Percentiles rank a stretch among this genome's conserved stretches.
Evolutionary conservation across 2,888 invertebrate genomes (phyloP).

Genomic region (Drosophila atroscutellata): DNA sequence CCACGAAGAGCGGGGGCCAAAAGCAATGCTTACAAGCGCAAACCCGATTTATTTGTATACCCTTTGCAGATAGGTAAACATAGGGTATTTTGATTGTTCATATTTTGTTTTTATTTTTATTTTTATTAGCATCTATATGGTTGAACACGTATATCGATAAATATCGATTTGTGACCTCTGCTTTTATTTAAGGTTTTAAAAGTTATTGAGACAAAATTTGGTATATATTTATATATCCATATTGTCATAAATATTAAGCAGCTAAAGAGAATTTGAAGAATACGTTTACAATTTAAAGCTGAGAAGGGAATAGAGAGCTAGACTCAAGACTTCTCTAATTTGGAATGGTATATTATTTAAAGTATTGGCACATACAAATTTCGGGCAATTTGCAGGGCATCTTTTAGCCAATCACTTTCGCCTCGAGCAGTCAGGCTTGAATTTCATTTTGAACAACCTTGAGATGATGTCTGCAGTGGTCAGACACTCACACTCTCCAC

Average conservation of each 20-base stretch:
- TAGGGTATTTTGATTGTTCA: neutral
- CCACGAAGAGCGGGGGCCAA: conserved; percentile 37
- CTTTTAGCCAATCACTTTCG: neutral
- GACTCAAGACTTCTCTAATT: neutral
- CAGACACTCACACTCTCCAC: conserved; percentile 41
- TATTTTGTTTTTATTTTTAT: neutral
- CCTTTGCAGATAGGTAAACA: neutral
- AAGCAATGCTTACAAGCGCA: conserved; percentile 19
- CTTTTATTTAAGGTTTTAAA: neutral
- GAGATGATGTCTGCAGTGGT: conserved; percentile 46
- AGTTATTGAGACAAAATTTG: neutral
- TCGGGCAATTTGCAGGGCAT: neutral
- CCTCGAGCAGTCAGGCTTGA: neutral
- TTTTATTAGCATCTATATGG: neutral
- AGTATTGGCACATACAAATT: neutral
- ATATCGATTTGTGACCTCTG: neutral
- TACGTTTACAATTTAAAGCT: neutral
- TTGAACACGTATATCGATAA: neutral
- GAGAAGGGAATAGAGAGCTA: neutral
- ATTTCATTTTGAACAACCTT: conserved; percentile 55
- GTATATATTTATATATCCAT: neutral
- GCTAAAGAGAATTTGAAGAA: neutral
- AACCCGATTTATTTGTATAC: conserved; percentile 34
- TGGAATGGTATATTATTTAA: neutral
- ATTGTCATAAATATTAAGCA: neutral